Evolutionary conservation across 2,797 vertebrate genomes (phyloP).

Genomic region (Rhodeus uyekii): DNA sequence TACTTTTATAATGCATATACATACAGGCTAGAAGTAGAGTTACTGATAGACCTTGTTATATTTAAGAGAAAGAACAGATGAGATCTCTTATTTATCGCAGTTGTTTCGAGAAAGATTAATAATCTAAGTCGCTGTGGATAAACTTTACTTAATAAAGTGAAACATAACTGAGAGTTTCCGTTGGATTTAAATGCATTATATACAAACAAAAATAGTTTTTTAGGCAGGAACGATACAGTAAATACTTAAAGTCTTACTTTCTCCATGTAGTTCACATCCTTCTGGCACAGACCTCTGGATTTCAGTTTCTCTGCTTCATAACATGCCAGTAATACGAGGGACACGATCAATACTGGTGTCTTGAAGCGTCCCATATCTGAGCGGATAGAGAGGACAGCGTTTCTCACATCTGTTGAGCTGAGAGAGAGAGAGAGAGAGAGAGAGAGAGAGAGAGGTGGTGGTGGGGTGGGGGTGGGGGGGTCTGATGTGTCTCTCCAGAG

Average conservation of each 20-base stretch:
- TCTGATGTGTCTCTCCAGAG: slow-evolving; percentile 18
- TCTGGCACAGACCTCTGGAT: slow-evolving; percentile 74
- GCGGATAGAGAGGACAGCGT: background rate
- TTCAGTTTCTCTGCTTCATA: slow-evolving; percentile 76
- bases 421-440: background rate
- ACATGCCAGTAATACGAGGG: slow-evolving; percentile 71
- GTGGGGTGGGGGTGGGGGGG: background rate
- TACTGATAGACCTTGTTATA: background rate
- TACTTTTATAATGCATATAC: background rate
- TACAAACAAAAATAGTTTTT: background rate
- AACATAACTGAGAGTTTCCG: background rate
- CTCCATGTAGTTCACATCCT: slow-evolving; percentile 76
- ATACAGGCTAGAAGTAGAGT: no score
- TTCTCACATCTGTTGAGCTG: slow-evolving; percentile 2
- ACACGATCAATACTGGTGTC: slow-evolving; percentile 69
- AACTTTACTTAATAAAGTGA: no score
- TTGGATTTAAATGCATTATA: background rate
- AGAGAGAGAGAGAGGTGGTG: background rate
- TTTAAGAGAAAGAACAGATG: background rate
- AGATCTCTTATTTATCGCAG: background rate
- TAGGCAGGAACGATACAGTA: background rate
- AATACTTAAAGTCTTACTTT: slow-evolving; percentile 71
- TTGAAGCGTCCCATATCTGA: slow-evolving; percentile 65
- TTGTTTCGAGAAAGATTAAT: no score
- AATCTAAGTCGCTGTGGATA: no score